Conservation (phyloP, 2,797 vertebrate species). For the Amazonetta brasiliensis region DNA sequence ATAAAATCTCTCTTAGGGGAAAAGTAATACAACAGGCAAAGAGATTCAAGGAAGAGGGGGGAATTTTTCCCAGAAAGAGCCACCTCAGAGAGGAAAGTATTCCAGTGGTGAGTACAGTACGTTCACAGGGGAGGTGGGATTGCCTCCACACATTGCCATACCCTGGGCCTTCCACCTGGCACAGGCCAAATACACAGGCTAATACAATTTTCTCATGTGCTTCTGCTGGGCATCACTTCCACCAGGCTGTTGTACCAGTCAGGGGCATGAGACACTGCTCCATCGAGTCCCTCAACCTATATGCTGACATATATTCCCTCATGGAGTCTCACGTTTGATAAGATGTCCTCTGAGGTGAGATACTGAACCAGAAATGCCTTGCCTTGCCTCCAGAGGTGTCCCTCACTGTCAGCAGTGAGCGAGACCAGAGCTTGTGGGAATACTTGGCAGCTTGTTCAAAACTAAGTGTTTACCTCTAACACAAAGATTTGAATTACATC, state of each 20-base stretch:
- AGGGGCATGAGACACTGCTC: not conserved
- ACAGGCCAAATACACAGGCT: not conserved
- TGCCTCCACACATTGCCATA: not conserved
- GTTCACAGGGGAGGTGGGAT: not conserved
- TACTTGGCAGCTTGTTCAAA: not conserved
- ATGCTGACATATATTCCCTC: not conserved
- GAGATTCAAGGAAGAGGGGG: not conserved
- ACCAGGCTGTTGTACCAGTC: not conserved
- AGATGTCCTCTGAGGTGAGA: not conserved
- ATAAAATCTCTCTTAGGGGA: not conserved
- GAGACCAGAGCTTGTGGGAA: not conserved
- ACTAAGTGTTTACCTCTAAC: not conserved
- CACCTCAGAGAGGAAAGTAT: not conserved
- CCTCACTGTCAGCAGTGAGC: not conserved
- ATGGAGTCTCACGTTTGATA: not conserved
- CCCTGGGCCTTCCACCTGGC: not conserved
- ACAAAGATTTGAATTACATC: not conserved
- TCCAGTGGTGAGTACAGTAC: not conserved
- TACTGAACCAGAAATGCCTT: not conserved
- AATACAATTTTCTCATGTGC: not conserved
- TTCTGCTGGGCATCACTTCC: not conserved
- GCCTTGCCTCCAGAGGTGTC: not conserved
- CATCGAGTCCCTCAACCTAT: not conserved
- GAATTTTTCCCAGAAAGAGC: not conserved
- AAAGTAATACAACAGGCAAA: not conserved